Conservation (phyloP, 2,797 vertebrate genomes). For the Xiphophorus birchmanni region DNA sequence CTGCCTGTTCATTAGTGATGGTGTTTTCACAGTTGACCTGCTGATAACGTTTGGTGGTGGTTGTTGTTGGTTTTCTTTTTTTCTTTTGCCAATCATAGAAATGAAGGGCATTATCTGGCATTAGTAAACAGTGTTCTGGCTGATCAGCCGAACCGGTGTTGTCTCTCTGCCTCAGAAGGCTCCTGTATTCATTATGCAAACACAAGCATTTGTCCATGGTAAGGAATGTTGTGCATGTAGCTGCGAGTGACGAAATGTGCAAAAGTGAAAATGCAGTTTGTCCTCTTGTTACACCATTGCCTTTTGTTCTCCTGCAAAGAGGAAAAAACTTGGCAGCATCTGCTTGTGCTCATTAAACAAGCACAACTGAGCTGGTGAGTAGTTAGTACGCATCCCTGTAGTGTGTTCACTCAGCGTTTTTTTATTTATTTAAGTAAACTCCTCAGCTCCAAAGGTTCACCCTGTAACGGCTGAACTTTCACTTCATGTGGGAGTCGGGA, state of each 20-base stretch:
- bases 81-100: slow-evolving; percentile 27
- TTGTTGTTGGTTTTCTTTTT: not conserved
- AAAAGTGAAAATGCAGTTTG: slow-evolving; percentile 67
- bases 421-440: slow-evolving; percentile 1
- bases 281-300: slow-evolving; percentile 40
- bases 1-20: slow-evolving; percentile 22
- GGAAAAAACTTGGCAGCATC: slow-evolving; percentile 23
- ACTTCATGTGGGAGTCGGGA: slow-evolving; percentile 64
- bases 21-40: slow-evolving; percentile 56
- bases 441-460: slow-evolving; percentile 15
- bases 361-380: slow-evolving; percentile 25
- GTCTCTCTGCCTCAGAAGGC: slow-evolving; percentile 52
- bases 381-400: slow-evolving; percentile 38
- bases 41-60: slow-evolving; percentile 45
- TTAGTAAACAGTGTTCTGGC: slow-evolving; percentile 51
- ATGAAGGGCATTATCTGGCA: slow-evolving; percentile 51
- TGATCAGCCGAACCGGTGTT: slow-evolving; percentile 61
- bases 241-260: slow-evolving; percentile 54
- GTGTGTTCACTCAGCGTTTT: slow-evolving; percentile 35
- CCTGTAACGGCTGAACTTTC: slow-evolving; percentile 37
- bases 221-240: slow-evolving; percentile 40
- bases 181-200: slow-evolving; percentile 66
- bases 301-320: slow-evolving; percentile 52
- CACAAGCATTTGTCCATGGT: slow-evolving; percentile 72
- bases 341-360: slow-evolving; percentile 39